phyloP scores from a whole-genome alignment of 1,140 invertebrate genomes.

The Drosophila miranda region DNA sequence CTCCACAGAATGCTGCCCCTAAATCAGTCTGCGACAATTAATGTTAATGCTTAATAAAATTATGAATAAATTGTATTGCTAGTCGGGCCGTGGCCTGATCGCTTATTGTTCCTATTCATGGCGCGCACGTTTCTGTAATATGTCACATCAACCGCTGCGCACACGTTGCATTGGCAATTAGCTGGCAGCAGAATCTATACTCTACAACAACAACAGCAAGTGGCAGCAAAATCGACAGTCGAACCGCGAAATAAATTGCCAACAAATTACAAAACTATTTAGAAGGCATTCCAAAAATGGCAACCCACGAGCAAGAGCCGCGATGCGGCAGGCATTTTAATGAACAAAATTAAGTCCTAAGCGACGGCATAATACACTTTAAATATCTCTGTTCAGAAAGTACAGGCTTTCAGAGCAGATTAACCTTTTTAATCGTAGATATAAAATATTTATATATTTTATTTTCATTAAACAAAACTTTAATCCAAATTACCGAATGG shows the following conservation, averaged over 20 bases:
- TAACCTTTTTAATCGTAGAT: too few species aligned
- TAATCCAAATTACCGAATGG: too few species aligned
- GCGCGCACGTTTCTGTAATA: slow-evolving; percentile 76
- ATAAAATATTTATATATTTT: too few species aligned
- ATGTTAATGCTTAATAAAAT: slow-evolving; percentile 67
- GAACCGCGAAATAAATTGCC: slow-evolving; percentile 76
- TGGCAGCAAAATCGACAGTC: slow-evolving; percentile 47
- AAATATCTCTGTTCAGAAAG: too few species aligned
- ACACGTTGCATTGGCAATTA: slow-evolving; percentile 70
- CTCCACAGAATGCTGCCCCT: slow-evolving; percentile 26
- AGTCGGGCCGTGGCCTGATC: slow-evolving; percentile 14
- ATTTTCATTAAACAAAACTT: too few species aligned
- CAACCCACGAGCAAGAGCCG: slow-evolving; percentile 51
- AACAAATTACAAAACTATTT: slow-evolving; percentile 80
- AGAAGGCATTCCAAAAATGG: slow-evolving; percentile 76
- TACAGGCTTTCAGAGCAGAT: too few species aligned
- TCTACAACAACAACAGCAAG: slow-evolving; percentile 35
- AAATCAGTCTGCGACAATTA: slow-evolving; percentile 70
- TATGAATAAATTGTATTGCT: slow-evolving; percentile 56
- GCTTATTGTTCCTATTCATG: slow-evolving; percentile 63
- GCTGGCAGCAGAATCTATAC: slow-evolving; percentile 33
- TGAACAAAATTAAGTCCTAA: slow-evolving; percentile 12
- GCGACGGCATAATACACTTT: slow-evolving; percentile 26
- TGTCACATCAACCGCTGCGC: slow-evolving; percentile 70
- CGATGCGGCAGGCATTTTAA: slow-evolving; percentile 55